Evolutionary conservation across 92 coral and sea anemone species (phyloP).

Genomic region (Phenganax marumi): DNA sequence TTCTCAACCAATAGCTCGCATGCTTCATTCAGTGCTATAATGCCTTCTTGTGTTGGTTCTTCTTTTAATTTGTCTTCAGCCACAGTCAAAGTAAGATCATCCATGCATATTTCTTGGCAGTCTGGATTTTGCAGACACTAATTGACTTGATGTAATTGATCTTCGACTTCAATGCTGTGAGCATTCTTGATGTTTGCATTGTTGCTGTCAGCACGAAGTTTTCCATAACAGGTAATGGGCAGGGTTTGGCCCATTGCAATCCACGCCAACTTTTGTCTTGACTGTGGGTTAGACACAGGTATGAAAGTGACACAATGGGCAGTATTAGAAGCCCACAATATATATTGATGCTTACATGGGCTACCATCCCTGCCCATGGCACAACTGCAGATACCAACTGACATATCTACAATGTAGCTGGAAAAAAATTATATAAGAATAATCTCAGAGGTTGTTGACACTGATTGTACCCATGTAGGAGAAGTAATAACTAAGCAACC

Average conservation of each 20-base stretch:
- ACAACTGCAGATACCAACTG: slow-evolving; percentile 61
- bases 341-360: slow-evolving; percentile 60
- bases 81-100: slow-evolving; percentile 27
- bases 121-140: background rate
- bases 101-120: slow-evolving; percentile 13
- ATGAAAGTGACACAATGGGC: slow-evolving; percentile 62
- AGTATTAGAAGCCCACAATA: slow-evolving; percentile 59
- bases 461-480: too few species aligned
- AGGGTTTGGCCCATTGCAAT: slow-evolving; percentile 61
- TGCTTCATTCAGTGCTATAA: slow-evolving; percentile 11
- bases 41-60: too few species aligned
- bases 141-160: too few species aligned
- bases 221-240: slow-evolving; percentile 49
- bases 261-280: slow-evolving; percentile 59
- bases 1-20: background rate
- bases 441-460: too few species aligned
- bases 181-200: slow-evolving; percentile 4
- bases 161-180: too few species aligned
- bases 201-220: slow-evolving; percentile 35
- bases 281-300: slow-evolving; percentile 51
- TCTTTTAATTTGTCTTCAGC: too few species aligned
- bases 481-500: too few species aligned
- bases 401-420: slow-evolving; percentile 64
- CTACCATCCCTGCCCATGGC: slow-evolving; percentile 56
- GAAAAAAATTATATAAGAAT: too few species aligned